Evolutionary conservation across 1,140 invertebrate species (phyloP), one percentile per base, ranked within the genome.

Genomic region (Agrilus planipennis): DNA sequence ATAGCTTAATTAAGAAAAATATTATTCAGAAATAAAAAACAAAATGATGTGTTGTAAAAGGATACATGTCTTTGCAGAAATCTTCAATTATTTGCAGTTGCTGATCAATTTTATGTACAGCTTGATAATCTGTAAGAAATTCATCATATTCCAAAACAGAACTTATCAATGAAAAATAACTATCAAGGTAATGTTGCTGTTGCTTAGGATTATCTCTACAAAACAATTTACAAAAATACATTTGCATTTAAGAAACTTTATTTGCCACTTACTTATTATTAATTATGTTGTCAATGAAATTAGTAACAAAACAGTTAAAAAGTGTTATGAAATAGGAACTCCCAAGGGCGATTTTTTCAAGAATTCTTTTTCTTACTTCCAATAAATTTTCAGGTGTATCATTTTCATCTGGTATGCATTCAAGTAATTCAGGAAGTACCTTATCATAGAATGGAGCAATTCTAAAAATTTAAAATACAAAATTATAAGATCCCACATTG

Each of bases 41-140:
- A 42, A 21, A 40, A 21, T 34, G 12, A 40, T 44, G 16, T 16
- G 25, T 3, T 27, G 21, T 35, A 51, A 63, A 72, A 73, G 67
- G 69, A 75, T 75, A 82, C 79, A 81, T 62, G 36, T 76, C 69
- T 12, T 70, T 67, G 52, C 64, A 77, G 7, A 71, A 65, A 46
- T 73, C 66, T 15, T 63, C 52, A 17, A 83, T 46, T 50, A 70
- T 57, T 22, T 74, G 67, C 4, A 81, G 48, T 51, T 83, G 77
- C 2, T 64, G 50, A 42, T 72, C 62, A 3, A 83, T 57, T 0
- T 77, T 74, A 62, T 75, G 77, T 34, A 70, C 59, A 5, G 58
- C 51, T 57, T 81, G 68, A 60, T 81, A 84, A 62, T 86, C 83
- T 15, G 66, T 69, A 21, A 83, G 73, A 50, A 86, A 79, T 47